A percentile compares a stretch with the other conserved stretches of the same genome.
These are phyloP conservation scores for Tauraco hartlaubi DNA, from an alignment of 2,797 vertebrate species.

Conservation along the genomic window DNA sequence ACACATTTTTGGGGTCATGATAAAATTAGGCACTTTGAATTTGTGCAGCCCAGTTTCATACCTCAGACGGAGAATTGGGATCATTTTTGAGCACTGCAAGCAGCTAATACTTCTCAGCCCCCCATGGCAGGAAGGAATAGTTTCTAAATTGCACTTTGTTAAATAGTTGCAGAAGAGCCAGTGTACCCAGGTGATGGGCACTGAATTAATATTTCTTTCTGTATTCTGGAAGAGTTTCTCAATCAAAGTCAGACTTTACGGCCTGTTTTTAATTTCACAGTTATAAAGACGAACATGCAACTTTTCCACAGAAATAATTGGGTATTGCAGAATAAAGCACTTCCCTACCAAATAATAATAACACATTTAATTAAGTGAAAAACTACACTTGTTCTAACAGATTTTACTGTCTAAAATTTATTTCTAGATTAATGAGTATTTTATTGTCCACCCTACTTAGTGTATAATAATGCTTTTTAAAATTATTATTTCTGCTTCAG, in stretches of 20 bases:
- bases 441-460: neutral
- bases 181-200: neutral
- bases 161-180: neutral
- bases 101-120: neutral
- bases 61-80: neutral
- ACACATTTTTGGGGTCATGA: neutral
- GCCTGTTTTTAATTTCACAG: constrained; percentile 31
- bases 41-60: neutral
- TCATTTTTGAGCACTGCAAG: neutral
- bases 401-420: neutral
- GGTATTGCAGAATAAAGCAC: neutral
- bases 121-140: neutral
- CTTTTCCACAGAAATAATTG: constrained; percentile 29
- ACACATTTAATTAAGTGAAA: constrained; percentile 18
- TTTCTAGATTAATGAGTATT: neutral
- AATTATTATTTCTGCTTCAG: neutral
- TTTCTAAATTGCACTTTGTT: neutral
- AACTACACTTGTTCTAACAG: neutral
- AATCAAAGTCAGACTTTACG: neutral
- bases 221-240: neutral
- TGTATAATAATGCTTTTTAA: neutral
- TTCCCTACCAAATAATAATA: neutral
- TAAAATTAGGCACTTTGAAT: constrained; percentile 21
- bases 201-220: neutral
- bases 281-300: neutral